phyloP scores from a whole-genome alignment of 2,113 vertebrate species.

The Rana temporaria region DNA sequence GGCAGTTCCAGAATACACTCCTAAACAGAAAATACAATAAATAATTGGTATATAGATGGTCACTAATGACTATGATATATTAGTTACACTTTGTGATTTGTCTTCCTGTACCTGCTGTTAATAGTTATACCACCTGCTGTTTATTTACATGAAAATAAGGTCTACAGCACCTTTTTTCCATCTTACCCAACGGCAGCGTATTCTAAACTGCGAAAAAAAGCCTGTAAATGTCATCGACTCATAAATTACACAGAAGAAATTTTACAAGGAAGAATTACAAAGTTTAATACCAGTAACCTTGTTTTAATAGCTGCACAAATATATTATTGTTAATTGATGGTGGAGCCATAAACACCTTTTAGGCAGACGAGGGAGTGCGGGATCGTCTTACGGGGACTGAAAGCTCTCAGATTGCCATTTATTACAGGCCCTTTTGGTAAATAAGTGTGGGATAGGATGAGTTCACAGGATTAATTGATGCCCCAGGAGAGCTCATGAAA shows the following conservation, averaged over 20 bases:
- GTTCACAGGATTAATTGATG: conserved; percentile 64
- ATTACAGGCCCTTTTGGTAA: conserved; percentile 60
- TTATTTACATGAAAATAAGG: neutral
- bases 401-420: conserved; percentile 53
- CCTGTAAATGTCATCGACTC: conserved; percentile 41
- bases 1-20: too few relatives aligned
- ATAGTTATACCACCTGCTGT: neutral
- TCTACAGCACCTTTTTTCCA: neutral
- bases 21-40: too few relatives aligned
- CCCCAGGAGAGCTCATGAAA: conserved; percentile 55
- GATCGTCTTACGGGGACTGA: conserved; percentile 62
- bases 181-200: neutral
- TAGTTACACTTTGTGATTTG: too few relatives aligned
- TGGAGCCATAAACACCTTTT: conserved; percentile 58
- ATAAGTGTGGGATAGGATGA: conserved; percentile 60
- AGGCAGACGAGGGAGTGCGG: conserved; percentile 32
- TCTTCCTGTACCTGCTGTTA: too few relatives aligned
- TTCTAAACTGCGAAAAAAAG: conserved; percentile 7
- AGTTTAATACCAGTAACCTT: conserved; percentile 52
- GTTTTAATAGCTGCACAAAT: conserved; percentile 55
- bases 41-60: too few relatives aligned
- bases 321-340: conserved; percentile 56
- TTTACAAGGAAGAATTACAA: conserved; percentile 34
- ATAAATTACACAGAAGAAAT: conserved; percentile 48
- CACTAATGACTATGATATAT: too few relatives aligned